phyloP scores from a whole-genome alignment of 2,113 vertebrate species.

The Antechinus flavipes region DNA sequence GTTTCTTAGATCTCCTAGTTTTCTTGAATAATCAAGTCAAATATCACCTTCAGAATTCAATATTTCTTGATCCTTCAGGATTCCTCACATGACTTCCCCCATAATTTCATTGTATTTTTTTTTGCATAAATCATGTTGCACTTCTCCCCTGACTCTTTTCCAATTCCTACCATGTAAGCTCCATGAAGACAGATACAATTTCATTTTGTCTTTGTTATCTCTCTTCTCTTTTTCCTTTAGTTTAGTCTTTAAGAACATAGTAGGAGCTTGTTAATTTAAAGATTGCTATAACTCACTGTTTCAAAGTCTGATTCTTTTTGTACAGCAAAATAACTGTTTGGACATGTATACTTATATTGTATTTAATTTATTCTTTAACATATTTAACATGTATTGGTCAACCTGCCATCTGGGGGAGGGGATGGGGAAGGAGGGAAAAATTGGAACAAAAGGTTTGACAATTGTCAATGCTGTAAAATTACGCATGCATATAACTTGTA shows the following conservation, averaged over 20 bases:
- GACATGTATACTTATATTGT: too few relatives aligned
- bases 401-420: too few relatives aligned
- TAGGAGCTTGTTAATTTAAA: background rate
- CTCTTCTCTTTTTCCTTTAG: background rate
- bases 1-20: background rate
- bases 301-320: too few relatives aligned
- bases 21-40: background rate
- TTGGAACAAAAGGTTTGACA: too few relatives aligned
- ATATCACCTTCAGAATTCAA: background rate
- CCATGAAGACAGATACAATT: background rate
- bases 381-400: too few relatives aligned
- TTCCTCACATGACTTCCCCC: background rate
- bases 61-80: background rate
- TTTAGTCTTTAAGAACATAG: background rate
- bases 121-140: background rate
- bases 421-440: too few relatives aligned
- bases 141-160: background rate
- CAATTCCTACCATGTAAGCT: background rate
- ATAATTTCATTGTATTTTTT: background rate
- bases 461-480: too few relatives aligned
- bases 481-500: too few relatives aligned
- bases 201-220: background rate
- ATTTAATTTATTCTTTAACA: too few relatives aligned
- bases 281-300: background rate
- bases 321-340: too few relatives aligned